Conservation (phyloP, 2,888 invertebrate species). For the Lysandra bellargus region DNA sequence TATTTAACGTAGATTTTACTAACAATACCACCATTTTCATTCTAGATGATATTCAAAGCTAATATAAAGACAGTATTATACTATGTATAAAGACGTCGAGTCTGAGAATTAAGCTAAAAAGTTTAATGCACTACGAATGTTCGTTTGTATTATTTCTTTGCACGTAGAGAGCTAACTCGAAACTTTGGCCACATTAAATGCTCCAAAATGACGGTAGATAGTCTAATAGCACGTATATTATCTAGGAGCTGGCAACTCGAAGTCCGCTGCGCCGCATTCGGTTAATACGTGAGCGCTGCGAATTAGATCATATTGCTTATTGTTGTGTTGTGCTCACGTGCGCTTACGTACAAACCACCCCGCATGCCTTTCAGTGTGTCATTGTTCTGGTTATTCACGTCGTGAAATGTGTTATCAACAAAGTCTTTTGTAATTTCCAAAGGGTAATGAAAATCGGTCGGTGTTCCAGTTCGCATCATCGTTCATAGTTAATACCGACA, state of each 20-base stretch:
- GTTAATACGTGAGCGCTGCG: constrained; percentile 22
- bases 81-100: background rate
- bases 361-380: background rate
- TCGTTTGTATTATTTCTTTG: constrained; percentile 20
- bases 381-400: background rate
- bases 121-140: constrained; percentile 1
- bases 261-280: constrained; percentile 2
- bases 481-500: background rate
- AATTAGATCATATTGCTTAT: constrained; percentile 17
- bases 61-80: background rate
- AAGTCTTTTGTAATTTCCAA: background rate
- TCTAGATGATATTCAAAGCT: background rate
- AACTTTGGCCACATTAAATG: constrained; percentile 4
- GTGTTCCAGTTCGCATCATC: background rate
- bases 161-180: constrained; percentile 13
- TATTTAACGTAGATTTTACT: background rate
- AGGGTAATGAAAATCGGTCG: background rate
- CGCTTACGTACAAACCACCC: constrained; percentile 18
- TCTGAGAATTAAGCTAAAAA: background rate
- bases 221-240: constrained; percentile 23
- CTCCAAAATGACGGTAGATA: background rate
- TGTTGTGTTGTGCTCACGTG: constrained; percentile 14
- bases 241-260: constrained; percentile 8
- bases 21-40: background rate
- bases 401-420: background rate